phyloP scores from a whole-genome alignment of 2,113 vertebrate species.

The Phocoena phocoena region DNA sequence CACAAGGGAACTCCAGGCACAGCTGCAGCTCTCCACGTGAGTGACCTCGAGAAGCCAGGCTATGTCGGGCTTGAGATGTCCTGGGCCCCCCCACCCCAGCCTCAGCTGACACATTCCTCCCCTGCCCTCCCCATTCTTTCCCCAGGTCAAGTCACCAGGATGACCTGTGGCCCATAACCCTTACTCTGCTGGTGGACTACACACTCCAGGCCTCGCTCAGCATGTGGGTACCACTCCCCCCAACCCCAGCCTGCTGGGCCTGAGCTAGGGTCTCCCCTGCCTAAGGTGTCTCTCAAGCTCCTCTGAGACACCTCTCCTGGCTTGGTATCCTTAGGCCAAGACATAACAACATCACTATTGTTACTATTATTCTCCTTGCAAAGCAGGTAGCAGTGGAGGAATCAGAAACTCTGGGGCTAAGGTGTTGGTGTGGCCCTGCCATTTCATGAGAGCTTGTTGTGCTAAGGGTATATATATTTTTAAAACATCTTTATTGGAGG shows the following conservation, averaged over 20 bases:
- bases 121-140: neutral
- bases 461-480: neutral
- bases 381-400: neutral
- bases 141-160: constrained; percentile 91
- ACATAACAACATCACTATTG: too few relatives aligned
- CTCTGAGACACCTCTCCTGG: neutral
- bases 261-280: neutral
- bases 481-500: too few relatives aligned
- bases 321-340: neutral
- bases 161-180: constrained; percentile 84
- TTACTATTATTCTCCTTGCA: neutral
- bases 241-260: neutral
- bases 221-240: constrained; percentile 83
- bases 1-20: constrained; percentile 84
- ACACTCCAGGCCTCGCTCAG: constrained; percentile 87
- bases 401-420: neutral
- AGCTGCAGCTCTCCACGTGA: constrained; percentile 94
- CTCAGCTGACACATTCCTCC: neutral
- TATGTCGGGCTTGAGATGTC: fast-evolving
- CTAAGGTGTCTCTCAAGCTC: neutral
- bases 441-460: neutral
- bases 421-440: neutral
- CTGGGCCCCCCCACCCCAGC: neutral
- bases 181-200: constrained; percentile 89
- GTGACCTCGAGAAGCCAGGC: constrained; percentile 53